Base-by-base conservation (phyloP, 2,113 vertebrate species). In the Silurus asotus region DNA sequence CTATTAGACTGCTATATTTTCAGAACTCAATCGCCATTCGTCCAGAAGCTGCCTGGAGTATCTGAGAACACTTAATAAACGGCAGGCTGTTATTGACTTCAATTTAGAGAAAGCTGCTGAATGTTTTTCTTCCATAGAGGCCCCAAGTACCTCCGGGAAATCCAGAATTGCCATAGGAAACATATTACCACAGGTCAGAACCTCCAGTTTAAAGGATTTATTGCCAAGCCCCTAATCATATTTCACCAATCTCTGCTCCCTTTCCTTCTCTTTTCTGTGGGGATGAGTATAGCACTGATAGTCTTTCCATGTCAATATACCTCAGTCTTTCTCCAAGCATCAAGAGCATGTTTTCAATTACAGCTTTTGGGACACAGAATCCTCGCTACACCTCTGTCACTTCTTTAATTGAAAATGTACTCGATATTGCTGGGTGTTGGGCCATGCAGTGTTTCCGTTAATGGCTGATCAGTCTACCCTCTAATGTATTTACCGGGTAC, bases 61-160 rank as follows among this genome's bases (percentile, higher is more conserved):
- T 90, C 87, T 86, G 91, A 90, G 90, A 88, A 87, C 89, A 91
- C 93, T 92, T 90, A 94, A 94, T 94, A 93, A 94, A 95, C 91
- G 91, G 91, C 87, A 89, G 70, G 90, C 90, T 91, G 90, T 89
- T 94, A 94, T 92, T 94, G 93, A 94, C 93, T 94, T 94, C 91
- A 93, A 91, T 94, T 94, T 94, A 92, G 92, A 93, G 93, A 94
- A 94, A 93, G 90, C 92, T 93, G 92, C 92, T 88, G 88, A 91
- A 91, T 91, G 92, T 93, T 94, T 94, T 95, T 92, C 90, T 88
- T 87, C 86, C 85, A 89, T 25, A 79, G 92, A 92, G 92, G 87
- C 87, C 86, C 75, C 59, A 72, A 88, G 89, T 90, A 93, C 92
- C 87, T 89, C 75, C 67, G 90, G 93, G 93, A 91, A 92, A 92